phyloP scores from a whole-genome alignment of 2,888 invertebrate species.

The Anagyrus pseudococci region DNA sequence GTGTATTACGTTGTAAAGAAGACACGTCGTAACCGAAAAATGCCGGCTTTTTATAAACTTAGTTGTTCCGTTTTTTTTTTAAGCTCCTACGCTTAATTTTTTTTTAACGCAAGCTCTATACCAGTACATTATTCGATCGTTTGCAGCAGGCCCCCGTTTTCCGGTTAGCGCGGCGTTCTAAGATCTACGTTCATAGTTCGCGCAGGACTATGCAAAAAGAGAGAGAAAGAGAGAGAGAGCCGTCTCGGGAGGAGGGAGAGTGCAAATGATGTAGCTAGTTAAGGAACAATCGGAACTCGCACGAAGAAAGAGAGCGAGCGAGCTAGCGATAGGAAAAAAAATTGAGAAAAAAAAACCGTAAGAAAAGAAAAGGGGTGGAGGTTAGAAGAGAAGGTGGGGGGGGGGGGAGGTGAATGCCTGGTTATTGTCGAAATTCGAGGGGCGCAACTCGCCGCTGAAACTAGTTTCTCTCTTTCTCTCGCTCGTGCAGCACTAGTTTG shows the following conservation, averaged over 20 bases:
- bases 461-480: neutral
- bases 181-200: no score
- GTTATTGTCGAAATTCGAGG: slow-evolving; percentile 45
- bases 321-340: neutral
- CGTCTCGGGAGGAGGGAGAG: neutral
- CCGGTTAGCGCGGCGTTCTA: no score
- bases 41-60: no score
- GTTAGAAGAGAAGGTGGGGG: slow-evolving; percentile 19
- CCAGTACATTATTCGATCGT: no score
- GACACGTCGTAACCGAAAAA: no score
- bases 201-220: no score
- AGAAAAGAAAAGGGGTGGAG: slow-evolving; percentile 19
- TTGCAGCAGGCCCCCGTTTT: no score
- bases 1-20: no score
- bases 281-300: slow-evolving; percentile 32
- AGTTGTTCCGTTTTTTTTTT: no score
- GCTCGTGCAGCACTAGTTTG: slow-evolving; percentile 46
- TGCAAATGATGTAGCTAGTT: slow-evolving; percentile 37
- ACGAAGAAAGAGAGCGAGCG: neutral
- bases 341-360: slow-evolving; percentile 2
- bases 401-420: slow-evolving; percentile 27
- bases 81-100: no score
- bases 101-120: no score
- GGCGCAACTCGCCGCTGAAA: slow-evolving; percentile 42
- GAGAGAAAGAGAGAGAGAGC: no score